phyloP scores from a whole-genome alignment of 2,797 vertebrate genomes.

The Myoxocephalus aenaeus region DNA sequence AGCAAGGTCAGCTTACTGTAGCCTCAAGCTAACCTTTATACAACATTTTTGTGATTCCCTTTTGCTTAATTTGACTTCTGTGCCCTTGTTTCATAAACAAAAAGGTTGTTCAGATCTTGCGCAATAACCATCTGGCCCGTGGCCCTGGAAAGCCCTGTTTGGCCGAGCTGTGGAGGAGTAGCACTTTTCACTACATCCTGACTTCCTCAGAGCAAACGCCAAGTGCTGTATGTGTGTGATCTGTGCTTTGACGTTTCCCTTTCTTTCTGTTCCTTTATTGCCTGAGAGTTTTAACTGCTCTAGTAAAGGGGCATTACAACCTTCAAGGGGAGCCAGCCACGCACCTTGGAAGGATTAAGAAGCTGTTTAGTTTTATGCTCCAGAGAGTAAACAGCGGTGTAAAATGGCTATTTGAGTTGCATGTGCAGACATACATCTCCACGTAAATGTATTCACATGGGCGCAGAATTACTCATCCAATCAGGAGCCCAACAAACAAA shows the following conservation, averaged over 20 bases:
- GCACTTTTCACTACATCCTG: constrained; percentile 74
- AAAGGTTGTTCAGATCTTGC: constrained; percentile 36
- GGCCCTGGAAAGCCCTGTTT: constrained; percentile 60
- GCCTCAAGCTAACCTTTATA: constrained; percentile 20
- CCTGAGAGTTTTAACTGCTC: constrained; percentile 76
- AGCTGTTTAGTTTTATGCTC: constrained; percentile 76
- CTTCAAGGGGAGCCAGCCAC: constrained; percentile 77
- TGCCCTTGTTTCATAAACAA: constrained; percentile 50
- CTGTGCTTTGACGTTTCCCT: constrained; percentile 75
- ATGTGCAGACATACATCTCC: constrained; percentile 69
- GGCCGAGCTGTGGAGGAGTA: constrained; percentile 49
- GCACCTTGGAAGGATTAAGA: constrained; percentile 85
- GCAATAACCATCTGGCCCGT: constrained; percentile 47
- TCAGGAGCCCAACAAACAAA: constrained; percentile 9
- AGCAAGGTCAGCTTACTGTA: not conserved
- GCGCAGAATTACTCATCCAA: constrained; percentile 42
- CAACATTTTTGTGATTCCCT: constrained; percentile 51
- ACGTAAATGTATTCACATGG: constrained; percentile 75
- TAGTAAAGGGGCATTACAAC: constrained; percentile 82
- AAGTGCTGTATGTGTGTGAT: constrained; percentile 76
- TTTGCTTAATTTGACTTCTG: constrained; percentile 43
- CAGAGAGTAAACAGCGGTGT: constrained; percentile 72
- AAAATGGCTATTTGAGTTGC: constrained; percentile 70
- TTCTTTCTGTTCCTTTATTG: constrained; percentile 77
- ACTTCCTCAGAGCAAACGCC: constrained; percentile 64